Evolutionary conservation across 1,140 invertebrate genomes (phyloP), one percentile per base, ranked within the genome.

Genomic region (Augochlora pura): DNA sequence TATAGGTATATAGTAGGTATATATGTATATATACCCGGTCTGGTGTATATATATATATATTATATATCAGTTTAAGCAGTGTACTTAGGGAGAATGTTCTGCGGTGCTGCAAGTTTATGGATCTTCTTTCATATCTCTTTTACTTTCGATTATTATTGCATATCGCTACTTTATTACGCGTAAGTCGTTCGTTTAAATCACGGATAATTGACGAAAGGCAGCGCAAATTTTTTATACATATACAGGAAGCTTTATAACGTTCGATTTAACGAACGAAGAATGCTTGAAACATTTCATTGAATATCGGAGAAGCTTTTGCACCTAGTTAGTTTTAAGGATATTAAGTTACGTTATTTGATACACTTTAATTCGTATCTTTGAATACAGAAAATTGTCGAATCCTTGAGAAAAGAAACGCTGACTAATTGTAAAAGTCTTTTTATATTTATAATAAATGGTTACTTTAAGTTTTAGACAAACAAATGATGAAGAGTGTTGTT

Each of bases 1-100:
- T 92, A 86, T 91, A 92, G 88, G 83, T 90, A 87, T 90, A 91
- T 91, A 91, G 88, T 88, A 75, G 78, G 81, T 86, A 87, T 85
- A 60, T 57, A 87, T 85, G 54, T 57, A 52, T 62, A 59, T 59
- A 59, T 14, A 7, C 23, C 23, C 2, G n/a, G 23, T 57, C 32
- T 21, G n/a, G 57, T 27, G 14, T 25, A 52, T 67, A 25, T 25
- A 52, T 67, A n/a, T 68, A 38, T 69, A 86, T 73, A 80, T 85
- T 86, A 38, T 81, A 87, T 89, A 87, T 84, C 87, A 89, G 90
- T 86, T 75, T 74, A 71, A 91, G 88, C 89, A 90, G 81, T 90
- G 88, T 88, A 89, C 90, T 91, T 88, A 82, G 83, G 76, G 59
- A 71, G 57, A 77, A 52, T 82, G 66, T 78, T 73, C 38, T 73